Base-by-base conservation (phyloP, 2,797 vertebrate species). In the Pseudopleuronectes americanus region DNA sequence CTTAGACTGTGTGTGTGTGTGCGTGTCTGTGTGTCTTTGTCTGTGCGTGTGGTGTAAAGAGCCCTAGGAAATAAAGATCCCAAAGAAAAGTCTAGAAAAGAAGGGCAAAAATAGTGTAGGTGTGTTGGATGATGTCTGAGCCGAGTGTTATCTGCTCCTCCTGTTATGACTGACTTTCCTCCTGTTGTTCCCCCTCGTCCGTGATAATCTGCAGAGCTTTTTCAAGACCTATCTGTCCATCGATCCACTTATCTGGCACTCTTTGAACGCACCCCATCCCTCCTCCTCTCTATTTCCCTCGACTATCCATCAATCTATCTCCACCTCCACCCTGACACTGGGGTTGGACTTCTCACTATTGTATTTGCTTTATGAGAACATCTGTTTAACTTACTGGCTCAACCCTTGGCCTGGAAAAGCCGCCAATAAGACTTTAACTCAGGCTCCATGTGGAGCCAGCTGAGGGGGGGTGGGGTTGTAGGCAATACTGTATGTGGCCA, bases 341-440 rank as follows among this genome's bases (percentile, higher is more conserved):
- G 47, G 64, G 62, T 43, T 85, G 83, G 84, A 84, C 81, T 77
- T 89, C 77, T 77, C 73, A 17, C 72, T 59, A 57, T 81, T 89
- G 68, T 87, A 71, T 92, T 91, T 92, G 77, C 79, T 89, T 90
- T 88, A 86, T 92, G 92, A 92, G 85, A 90, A 91, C 92, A 92
- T 94, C 85, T 93, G 92, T 92, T 92, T 91, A 82, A 83, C 81
- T 90, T 89, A 68, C 84, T 77, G 77, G 72, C 80, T 84, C 87
- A 83, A 87, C 69, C 79, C 67, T 70, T 81, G 64, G 84, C 86
- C 85, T 83, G 61, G 71, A 85, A 80, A 85, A 79, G 68, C 62
- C 70, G 83, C 77, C 76, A 85, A 56, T 84, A 76, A 84, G 78
- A 68, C 75, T 58, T 68, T n/a, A 71, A 75, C 23, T 77, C 68